These are phyloP conservation scores for Pseudochirops cupreus DNA, from an alignment of 2,797 vertebrate genomes.

Conservation along the genomic window DNA sequence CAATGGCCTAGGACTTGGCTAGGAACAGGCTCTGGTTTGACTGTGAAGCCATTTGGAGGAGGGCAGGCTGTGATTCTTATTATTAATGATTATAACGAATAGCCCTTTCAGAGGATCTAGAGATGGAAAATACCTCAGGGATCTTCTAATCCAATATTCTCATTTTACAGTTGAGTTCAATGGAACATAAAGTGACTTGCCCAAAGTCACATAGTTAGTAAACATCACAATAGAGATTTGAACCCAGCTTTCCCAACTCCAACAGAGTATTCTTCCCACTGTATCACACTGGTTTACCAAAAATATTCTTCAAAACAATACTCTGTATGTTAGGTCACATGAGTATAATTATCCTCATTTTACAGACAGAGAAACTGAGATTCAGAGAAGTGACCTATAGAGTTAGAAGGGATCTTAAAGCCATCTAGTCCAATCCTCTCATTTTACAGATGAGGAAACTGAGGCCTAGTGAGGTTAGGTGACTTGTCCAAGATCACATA, in stretches of 20 bases:
- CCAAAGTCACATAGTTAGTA: neutral
- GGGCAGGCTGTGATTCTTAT: neutral
- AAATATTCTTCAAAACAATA: neutral
- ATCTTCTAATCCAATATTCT: neutral
- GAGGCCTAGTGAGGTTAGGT: neutral
- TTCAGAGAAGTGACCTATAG: neutral
- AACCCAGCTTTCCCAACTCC: neutral
- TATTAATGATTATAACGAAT: neutral
- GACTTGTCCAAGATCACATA: neutral
- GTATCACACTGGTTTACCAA: neutral
- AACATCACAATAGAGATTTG: neutral
- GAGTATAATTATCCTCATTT: neutral
- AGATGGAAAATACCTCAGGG: neutral
- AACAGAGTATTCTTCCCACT: neutral
- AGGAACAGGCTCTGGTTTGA: neutral
- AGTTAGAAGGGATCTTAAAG: neutral
- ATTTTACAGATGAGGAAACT: neutral
- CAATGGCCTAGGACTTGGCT: neutral
- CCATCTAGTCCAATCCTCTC: neutral
- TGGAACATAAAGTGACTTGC: neutral
- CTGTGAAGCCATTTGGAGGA: neutral
- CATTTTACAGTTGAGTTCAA: neutral
- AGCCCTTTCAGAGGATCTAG: neutral
- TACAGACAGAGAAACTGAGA: neutral
- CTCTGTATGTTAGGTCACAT: neutral